Base-by-base conservation (phyloP, 2,888 invertebrate species). In the Anaspis maculata region DNA sequence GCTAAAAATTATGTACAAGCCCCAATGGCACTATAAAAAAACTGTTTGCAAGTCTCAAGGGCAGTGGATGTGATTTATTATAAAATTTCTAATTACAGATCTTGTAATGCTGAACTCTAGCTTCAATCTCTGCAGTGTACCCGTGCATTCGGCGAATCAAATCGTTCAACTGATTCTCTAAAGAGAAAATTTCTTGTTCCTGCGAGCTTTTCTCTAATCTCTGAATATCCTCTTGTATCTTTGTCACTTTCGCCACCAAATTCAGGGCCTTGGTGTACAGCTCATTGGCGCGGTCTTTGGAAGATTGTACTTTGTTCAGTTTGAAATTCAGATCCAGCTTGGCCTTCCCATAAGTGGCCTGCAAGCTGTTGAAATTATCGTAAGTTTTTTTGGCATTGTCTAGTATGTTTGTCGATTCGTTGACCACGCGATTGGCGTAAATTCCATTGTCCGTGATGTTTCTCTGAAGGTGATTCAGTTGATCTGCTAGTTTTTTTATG, bases 401-500 rank as follows among this genome's bases (percentile, higher is more conserved):
- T 1, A 78, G 75, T 2, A 91, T 86, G 42, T 77, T 76, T 30
- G 74, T 72, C 0, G 84, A 82, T 60, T 84, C 83, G 43, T 79
- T 75, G 55, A 80, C 79, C 1, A 92, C 88, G 57, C 84, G 82
- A 46, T 81, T 76, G 4, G 92, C 83, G 34, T 83, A 83, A 34
- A 81, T 76, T 52, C 85, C 83, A 57, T 91, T 92, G 59, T 81
- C 83, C 2, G 83, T 73, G 41, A 86, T 84, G 53, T 83, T 80
- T 48, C 80, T 81, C 57, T 88, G 83, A 23, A 95, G 69, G 32
- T 79, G 76, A 38, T 79, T 80, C 11, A 94, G 68, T 37, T 83
- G 77, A 0, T 72, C 67, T 32, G 81, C 79, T 37, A 95, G 64
- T 3, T 71, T 67, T 25, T 80, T 77, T 0, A 95, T 85, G 46